These are phyloP conservation scores for Aphelinus atriplicis DNA, from an alignment of 1,140 invertebrate genomes.

Conservation along the genomic window DNA sequence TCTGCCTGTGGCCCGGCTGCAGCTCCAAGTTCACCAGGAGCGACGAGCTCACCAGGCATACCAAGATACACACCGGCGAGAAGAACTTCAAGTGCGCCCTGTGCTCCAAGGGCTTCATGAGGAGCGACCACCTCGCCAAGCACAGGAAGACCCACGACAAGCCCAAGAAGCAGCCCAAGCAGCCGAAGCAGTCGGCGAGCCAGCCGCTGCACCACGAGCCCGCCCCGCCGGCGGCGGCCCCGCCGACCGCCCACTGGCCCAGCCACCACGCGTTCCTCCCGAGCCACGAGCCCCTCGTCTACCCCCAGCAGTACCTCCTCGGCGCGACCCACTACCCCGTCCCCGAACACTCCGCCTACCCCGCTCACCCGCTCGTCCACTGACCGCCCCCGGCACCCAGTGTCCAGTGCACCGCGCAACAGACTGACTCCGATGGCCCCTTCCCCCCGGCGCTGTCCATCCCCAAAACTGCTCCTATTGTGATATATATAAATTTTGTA, in stretches of 20 bases:
- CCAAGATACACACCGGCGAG: slow-evolving; percentile 84
- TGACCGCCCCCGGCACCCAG: too few species aligned
- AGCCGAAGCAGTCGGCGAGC: background rate
- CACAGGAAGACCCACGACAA: slow-evolving; percentile 84
- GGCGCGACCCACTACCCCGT: too few species aligned
- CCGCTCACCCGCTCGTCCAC: too few species aligned
- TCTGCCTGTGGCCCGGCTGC: slow-evolving; percentile 85
- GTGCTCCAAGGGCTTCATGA: slow-evolving; percentile 82
- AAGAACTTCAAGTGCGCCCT: slow-evolving; percentile 80
- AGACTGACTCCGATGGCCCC: too few species aligned
- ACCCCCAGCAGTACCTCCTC: too few species aligned
- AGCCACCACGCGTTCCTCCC: background rate
- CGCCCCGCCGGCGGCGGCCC: background rate
- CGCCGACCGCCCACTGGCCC: background rate
- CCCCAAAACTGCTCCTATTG: too few species aligned
- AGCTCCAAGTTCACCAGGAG: slow-evolving; percentile 89
- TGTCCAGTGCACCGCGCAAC: too few species aligned
- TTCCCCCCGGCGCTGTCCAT: too few species aligned
- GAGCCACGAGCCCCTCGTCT: background rate
- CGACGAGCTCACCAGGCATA: slow-evolving; percentile 86
- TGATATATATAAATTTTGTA: too few species aligned
- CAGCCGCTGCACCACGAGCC: background rate
- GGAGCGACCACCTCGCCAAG: slow-evolving; percentile 87
- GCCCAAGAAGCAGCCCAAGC: slow-evolving; percentile 61
- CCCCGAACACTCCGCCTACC: too few species aligned